A percentile compares a stretch with the other conserved stretches of the same genome.
Conservation (phyloP, 2,888 invertebrate genomes). For the Dromius quadrimaculatus region DNA sequence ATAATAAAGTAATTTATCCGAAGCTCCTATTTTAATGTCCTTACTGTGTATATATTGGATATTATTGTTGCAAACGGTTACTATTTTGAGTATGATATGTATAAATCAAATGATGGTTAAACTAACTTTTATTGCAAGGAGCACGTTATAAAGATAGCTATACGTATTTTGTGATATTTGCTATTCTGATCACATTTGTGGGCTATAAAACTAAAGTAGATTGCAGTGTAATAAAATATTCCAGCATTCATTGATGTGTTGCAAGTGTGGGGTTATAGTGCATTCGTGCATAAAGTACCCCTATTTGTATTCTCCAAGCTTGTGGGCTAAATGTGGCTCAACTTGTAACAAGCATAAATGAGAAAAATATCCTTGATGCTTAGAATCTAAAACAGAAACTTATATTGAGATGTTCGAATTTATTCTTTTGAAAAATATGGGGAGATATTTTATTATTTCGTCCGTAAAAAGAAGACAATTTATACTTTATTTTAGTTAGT, state of each 20-base stretch:
- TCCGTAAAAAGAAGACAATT: too few species aligned
- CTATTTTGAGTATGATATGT: too few species aligned
- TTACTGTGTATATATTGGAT: too few species aligned
- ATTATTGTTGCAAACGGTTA: too few species aligned
- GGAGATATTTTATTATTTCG: too few species aligned
- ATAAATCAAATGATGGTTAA: too few species aligned
- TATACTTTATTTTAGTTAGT: too few species aligned
- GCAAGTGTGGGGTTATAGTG: slow-evolving; percentile 1
- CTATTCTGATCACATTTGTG: neutral
- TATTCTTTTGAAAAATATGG: too few species aligned
- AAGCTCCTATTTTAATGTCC: too few species aligned
- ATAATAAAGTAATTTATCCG: too few species aligned
- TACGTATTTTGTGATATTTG: neutral
- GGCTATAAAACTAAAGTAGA: neutral
- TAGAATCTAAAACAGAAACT: neutral
- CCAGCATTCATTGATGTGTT: neutral
- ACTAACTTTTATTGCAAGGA: too few species aligned
- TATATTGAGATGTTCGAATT: neutral
- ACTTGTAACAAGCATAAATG: neutral
- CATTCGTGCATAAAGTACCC: neutral
- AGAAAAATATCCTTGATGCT: neutral
- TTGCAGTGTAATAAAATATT: slow-evolving; percentile 30
- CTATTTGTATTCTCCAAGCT: slow-evolving; percentile 12
- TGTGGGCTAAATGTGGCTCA: neutral
- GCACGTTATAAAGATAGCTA: neutral